Conservation (phyloP, 2,113 vertebrate species). For the Polypterus bichir region DNA sequence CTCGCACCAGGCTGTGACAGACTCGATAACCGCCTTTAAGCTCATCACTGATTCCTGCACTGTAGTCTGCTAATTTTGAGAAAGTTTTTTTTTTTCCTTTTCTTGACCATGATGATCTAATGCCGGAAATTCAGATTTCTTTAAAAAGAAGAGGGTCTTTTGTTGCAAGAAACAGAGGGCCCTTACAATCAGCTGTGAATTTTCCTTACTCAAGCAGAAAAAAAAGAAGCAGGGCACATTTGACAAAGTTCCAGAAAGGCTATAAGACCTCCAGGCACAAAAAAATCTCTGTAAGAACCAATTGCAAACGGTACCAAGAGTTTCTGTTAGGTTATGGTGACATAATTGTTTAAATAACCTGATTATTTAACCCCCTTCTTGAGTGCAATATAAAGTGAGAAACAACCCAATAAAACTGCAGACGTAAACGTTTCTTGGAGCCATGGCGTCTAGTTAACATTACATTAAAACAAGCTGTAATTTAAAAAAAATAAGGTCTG, state of each 20-base stretch:
- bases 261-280: constrained; percentile 38
- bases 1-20: constrained; percentile 52
- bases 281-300: constrained; percentile 43
- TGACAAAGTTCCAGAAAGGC: constrained; percentile 46
- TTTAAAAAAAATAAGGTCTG: constrained; percentile 12
- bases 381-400: constrained; percentile 14
- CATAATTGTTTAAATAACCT: constrained; percentile 49
- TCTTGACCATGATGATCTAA: constrained; percentile 67
- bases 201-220: constrained; percentile 43
- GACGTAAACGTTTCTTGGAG: constrained; percentile 46
- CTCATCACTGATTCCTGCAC: constrained; percentile 49
- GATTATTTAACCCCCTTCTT: constrained; percentile 45
- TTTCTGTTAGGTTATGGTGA: constrained; percentile 58
- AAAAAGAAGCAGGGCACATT: constrained; percentile 41
- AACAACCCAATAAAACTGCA: constrained; percentile 44
- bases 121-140: constrained; percentile 62
- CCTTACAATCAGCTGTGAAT: constrained; percentile 54
- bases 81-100: constrained; percentile 42
- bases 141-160: constrained; percentile 60
- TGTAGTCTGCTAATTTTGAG: constrained; percentile 41
- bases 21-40: constrained; percentile 44
- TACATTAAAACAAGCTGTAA: constrained; percentile 24
- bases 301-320: constrained; percentile 53
- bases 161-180: constrained; percentile 65
- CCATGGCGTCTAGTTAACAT: constrained; percentile 49